Base-by-base conservation (phyloP, 1,140 invertebrate genomes). In the Calephelis virginiensis region DNA sequence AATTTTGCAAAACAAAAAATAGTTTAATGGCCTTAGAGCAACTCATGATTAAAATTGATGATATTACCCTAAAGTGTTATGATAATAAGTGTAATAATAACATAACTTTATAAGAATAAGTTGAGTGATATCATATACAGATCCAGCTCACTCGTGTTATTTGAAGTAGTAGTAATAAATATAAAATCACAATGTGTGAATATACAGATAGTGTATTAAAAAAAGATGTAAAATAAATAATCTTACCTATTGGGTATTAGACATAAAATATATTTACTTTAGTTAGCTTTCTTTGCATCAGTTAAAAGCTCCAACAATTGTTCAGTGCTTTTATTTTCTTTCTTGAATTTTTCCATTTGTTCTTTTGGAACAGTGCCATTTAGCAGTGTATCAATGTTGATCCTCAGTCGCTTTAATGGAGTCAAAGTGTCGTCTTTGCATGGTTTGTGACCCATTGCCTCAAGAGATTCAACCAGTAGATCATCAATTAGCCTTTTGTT, bases 401-500 rank as follows among this genome's bases (percentile, higher is more conserved):
- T 92, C 56, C 94, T 93, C 0, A 97, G 85, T 10, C 93, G 89
- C 60, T 94, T 93, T 8, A 94, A 90, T 11, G 94, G 93, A 9
- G 93, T 83, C 5, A 94, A 68, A 9, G 79, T 77, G 1, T 86
- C 78, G 68, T 93, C 93, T 48, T 90, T 92, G 62, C 93, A 94
- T 0, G 95, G 94, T 13, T 89, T 89, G 46, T 95, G 93, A 1
- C 95, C 95, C 61, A 96, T 96, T 9, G 94, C 93, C 73, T 95
- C 92, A 14, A 97, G 91, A 0, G 95, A 96, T 69, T 96, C 95
- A 38, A 94, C 92, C 1, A 97, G 92, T n/a, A 97, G 94, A 62
- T 96, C 95, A 78, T 97, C 96, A 69, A 97, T 96, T 5, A 97
- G 91, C 71, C 95, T 92, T 82, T 96, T 96, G 70, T 96, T 96